These are phyloP conservation scores for Mythimna impura DNA, from an alignment of 2,888 invertebrate genomes.

Conservation along the genomic window DNA sequence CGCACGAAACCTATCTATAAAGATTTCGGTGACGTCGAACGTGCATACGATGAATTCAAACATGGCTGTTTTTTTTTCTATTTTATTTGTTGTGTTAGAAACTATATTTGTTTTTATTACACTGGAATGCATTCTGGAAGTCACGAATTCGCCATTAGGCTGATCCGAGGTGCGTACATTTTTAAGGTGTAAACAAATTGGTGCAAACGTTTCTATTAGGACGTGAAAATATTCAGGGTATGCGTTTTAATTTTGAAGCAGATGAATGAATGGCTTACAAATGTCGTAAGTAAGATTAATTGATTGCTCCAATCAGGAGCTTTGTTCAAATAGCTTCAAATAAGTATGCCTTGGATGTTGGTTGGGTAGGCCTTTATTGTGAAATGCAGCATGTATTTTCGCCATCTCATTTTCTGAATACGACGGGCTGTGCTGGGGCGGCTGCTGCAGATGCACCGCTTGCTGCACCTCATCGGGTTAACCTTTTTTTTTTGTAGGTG, in stretches of 20 bases:
- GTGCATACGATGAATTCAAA: conserved; percentile 77
- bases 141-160: conserved; percentile 86
- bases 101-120: conserved; percentile 89
- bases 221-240: conserved; percentile 54
- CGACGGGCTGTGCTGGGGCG: no score
- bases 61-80: conserved; percentile 79
- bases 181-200: conserved; percentile 67
- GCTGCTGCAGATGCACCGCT: no score
- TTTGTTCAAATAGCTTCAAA: neutral
- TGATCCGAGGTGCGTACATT: conserved; percentile 70
- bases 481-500: no score
- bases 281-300: conserved; percentile 48
- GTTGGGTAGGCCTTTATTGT: no score
- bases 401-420: no score
- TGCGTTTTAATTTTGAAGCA: conserved; percentile 28
- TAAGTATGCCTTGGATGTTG: no score
- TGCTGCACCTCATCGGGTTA: no score
- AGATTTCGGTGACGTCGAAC: conserved; percentile 80
- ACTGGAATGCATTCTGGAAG: conserved; percentile 82
- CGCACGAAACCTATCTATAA: conserved; percentile 89
- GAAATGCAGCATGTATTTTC: no score
- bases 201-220: conserved; percentile 43
- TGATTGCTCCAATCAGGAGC: neutral
- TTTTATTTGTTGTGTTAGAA: conserved; percentile 84
- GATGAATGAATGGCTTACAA: conserved; percentile 30